Evolutionary conservation across 1,140 invertebrate genomes (phyloP), one percentile per base, ranked within the genome.

Genomic region (Calephelis virginiensis): DNA sequence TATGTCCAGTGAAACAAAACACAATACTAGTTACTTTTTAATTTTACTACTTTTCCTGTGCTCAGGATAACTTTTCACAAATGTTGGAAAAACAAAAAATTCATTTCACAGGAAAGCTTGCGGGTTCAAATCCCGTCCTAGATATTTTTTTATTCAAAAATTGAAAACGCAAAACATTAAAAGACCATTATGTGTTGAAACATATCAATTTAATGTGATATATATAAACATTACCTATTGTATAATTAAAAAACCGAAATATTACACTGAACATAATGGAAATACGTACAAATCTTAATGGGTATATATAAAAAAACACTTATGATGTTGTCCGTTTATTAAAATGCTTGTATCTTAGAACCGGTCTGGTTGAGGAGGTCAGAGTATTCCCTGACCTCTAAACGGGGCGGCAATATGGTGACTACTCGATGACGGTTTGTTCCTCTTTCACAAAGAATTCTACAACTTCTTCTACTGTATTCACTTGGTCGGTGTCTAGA

Each of bases 361-460:
- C 67, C 74, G 72, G 76, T 70, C 64, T 65, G 64, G 62, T 67
- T 64, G 13, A 8, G 38, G 78, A 82, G 81, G 80, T 63, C 80
- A 79, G 77, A 70, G 64, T 13, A 49, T 10, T 28, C 64, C 48
- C 84, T 78, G 82, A 79, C 82, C 84, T 75, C 77, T 48, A 61
- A 77, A 70, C 77, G 80, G 71, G 63, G n/a, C 61, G 48, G 38
- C 28, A n/a, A 61, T 74, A 85, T 86, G 76, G 73, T 74, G 89
- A 90, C 86, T 92, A 92, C 89, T 96, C 95, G 79, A 98, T 92
- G 69, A 96, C 90, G 14, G 95, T 96, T 74, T 94, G 94, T 94
- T 99, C 98, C 93, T 99, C 97, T 93, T 98, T 99, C 80, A 99
- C 94, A 92, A 99, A 97, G 95, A 99, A 98, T 95, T 99, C 98